Percentiles rank a stretch among this genome's conserved stretches.
Conservation (phyloP, 2,113 vertebrate species). For the Oryzias woworae region DNA sequence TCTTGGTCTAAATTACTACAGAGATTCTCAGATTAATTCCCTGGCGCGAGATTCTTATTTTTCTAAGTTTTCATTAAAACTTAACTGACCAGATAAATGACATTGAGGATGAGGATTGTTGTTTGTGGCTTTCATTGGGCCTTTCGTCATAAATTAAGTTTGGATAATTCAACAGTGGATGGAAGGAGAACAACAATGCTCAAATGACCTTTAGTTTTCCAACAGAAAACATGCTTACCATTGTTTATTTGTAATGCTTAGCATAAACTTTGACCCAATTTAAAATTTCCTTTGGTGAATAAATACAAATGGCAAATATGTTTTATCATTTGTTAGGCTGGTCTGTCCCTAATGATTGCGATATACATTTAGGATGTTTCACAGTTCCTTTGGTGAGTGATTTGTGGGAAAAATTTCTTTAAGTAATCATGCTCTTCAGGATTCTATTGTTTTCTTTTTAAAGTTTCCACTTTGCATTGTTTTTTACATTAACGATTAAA, state of each 20-base stretch:
- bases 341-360: not conserved
- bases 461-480: too few species aligned
- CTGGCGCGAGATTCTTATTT: not conserved
- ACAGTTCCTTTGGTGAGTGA: not conserved
- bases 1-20: slow-evolving; percentile 8
- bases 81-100: slow-evolving; percentile 26
- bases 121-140: slow-evolving; percentile 5
- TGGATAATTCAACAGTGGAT: not conserved
- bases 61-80: slow-evolving; percentile 33
- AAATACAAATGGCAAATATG: not conserved
- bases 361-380: not conserved
- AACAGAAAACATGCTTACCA: slow-evolving; percentile 6
- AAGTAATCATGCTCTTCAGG: too few species aligned
- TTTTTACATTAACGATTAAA: too few species aligned
- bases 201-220: slow-evolving; percentile 12
- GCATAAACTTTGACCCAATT: not conserved
- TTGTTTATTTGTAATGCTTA: slow-evolving; percentile 10
- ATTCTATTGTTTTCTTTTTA: too few species aligned
- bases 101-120: slow-evolving; percentile 33
- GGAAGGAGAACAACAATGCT: slow-evolving; percentile 15
- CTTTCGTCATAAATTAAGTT: not conserved
- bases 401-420: too few species aligned
- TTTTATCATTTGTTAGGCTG: not conserved
- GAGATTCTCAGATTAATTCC: too few species aligned
- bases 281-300: not conserved